These are phyloP conservation scores for Timema podura DNA, from an alignment of 2,888 invertebrate species.

Conservation along the genomic window DNA sequence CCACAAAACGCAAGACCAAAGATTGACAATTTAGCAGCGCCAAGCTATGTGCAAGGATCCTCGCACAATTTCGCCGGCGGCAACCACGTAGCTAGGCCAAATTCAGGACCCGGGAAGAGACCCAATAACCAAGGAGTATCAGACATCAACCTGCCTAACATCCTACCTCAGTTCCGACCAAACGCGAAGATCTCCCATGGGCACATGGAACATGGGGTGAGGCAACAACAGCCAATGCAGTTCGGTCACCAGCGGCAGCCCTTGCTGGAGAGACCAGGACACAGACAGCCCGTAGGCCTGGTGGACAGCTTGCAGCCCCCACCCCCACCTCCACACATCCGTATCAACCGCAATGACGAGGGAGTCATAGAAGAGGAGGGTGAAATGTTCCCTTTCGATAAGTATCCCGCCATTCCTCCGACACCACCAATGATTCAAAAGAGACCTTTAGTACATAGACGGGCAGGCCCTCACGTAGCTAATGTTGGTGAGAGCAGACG, in stretches of 20 bases:
- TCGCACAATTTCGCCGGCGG: conserved; percentile 8
- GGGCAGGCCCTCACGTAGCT: conserved; percentile 24
- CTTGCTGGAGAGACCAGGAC: conserved; percentile 21
- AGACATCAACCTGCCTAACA: conserved; percentile 54
- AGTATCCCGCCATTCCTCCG: conserved; percentile 43
- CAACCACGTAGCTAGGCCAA: conserved; percentile 1
- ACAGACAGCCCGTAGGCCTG: conserved; percentile 17
- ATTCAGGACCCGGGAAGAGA: background rate
- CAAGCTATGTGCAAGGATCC: conserved; percentile 18
- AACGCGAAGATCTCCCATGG: conserved; percentile 57
- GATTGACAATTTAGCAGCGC: background rate
- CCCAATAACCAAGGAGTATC: background rate
- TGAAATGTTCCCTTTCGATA: conserved; percentile 25
- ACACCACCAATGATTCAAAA: conserved; percentile 47
- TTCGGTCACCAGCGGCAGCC: conserved; percentile 24
- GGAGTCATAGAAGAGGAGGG: conserved; percentile 26
- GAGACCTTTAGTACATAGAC: conserved; percentile 35
- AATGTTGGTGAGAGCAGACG: conserved; percentile 32
- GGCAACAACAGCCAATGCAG: conserved; percentile 16
- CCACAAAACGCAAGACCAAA: conserved; percentile 28
- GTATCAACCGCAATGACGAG: conserved; percentile 38
- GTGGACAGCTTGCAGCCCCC: conserved; percentile 51
- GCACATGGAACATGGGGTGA: conserved; percentile 35
- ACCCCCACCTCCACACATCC: conserved; percentile 41
- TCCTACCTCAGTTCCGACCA: conserved; percentile 67